phyloP scores from a whole-genome alignment of 1,140 invertebrate species.

The Meloidogyne chitwoodi region DNA sequence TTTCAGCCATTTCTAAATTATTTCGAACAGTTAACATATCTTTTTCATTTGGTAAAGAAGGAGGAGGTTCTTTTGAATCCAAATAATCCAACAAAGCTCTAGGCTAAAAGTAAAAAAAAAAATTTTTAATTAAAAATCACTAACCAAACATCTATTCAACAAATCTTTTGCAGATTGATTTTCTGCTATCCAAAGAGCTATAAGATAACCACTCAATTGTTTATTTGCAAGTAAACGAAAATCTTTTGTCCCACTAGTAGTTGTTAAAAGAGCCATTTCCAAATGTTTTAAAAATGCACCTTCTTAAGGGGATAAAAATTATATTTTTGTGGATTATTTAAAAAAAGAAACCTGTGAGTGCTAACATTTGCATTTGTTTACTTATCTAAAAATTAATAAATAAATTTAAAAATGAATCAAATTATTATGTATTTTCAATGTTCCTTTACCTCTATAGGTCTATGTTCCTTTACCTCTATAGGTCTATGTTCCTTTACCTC shows the following conservation, averaged over 20 bases:
- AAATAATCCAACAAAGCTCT: constrained; percentile 82
- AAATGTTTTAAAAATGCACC: constrained; percentile 91
- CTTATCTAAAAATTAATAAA: constrained; percentile 62
- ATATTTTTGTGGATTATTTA: no score
- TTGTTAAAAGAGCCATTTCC: constrained; percentile 80
- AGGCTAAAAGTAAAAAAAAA: constrained; percentile 64
- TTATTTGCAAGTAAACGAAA: constrained; percentile 67
- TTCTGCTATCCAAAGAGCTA: constrained; percentile 91
- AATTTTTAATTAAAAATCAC: constrained; percentile 35
- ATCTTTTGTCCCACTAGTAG: constrained; percentile 66
- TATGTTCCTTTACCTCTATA: no score
- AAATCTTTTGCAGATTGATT: constrained; percentile 85
- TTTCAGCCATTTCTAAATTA: constrained; percentile 83
- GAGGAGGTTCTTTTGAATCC: constrained; percentile 80
- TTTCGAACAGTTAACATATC: constrained; percentile 79
- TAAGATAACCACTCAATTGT: constrained; percentile 89
- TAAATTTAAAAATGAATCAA: no score
- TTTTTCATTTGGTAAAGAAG: constrained; percentile 68
- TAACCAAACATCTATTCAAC: constrained; percentile 77
- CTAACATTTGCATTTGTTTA: constrained; percentile 87
- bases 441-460: no score
- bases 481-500: no score
- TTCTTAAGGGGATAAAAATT: no score
- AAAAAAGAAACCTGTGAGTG: no score
- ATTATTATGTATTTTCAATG: no score